Conservation (phyloP, 2,888 invertebrate species). For the Lasioglossum pauxillum region DNA sequence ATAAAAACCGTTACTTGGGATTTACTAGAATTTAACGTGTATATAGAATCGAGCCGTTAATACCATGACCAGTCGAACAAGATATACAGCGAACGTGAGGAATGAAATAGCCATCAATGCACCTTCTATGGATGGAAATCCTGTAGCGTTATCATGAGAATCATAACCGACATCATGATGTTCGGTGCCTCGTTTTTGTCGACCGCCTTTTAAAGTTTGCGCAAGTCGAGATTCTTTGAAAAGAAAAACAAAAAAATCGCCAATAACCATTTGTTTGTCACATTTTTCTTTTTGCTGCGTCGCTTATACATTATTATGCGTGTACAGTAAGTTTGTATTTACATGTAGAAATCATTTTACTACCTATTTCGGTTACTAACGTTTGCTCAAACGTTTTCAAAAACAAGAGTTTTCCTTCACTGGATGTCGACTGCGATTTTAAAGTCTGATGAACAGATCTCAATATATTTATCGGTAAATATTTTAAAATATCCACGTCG, state of each 20-base stretch:
- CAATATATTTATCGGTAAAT: constrained; percentile 79
- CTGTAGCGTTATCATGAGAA: constrained; percentile 87
- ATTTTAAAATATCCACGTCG: constrained; percentile 67
- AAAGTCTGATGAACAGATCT: constrained; percentile 79
- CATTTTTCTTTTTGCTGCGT: constrained; percentile 14
- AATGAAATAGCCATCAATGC: constrained; percentile 94
- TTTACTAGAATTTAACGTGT: constrained; percentile 6
- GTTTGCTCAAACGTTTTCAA: constrained; percentile 87
- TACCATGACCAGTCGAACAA: constrained; percentile 93
- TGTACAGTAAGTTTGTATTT: background rate
- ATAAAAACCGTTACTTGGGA: background rate
- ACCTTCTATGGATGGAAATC: constrained; percentile 92
- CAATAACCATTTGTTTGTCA: constrained; percentile 6
- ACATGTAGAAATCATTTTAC: constrained; percentile 64
- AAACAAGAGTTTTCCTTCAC: constrained; percentile 86
- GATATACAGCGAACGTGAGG: constrained; percentile 93
- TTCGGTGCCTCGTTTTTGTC: constrained; percentile 73
- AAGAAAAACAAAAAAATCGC: background rate
- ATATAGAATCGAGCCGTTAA: constrained; percentile 65
- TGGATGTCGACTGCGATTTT: constrained; percentile 75
- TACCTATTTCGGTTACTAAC: constrained; percentile 89
- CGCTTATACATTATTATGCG: background rate
- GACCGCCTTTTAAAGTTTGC: constrained; percentile 71
- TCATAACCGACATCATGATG: constrained; percentile 75
- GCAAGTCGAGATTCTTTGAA: constrained; percentile 75